Evolutionary conservation across 1,140 invertebrate genomes (phyloP).

Genomic region (Zaprionus ghesquierei): DNA sequence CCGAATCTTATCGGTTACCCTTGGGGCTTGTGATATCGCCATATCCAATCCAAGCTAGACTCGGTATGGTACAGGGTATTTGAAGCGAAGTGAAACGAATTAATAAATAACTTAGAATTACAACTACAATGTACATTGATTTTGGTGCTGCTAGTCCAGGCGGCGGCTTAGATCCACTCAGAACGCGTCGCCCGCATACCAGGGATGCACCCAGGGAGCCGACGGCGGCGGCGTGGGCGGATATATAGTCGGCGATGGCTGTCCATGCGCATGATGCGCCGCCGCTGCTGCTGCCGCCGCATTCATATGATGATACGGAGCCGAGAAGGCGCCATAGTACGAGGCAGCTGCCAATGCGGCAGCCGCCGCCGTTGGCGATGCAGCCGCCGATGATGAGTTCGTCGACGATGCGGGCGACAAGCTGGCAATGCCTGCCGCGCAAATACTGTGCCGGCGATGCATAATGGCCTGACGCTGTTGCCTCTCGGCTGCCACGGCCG

Average conservation of each 20-base stretch:
- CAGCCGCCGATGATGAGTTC: slow-evolving; percentile 48
- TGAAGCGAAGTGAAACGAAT: not conserved
- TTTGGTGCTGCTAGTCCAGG: slow-evolving; percentile 2
- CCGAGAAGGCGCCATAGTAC: slow-evolving; percentile 52
- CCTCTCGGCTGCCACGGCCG: slow-evolving; percentile 31
- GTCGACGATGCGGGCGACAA: slow-evolving; percentile 57
- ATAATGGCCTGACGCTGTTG: slow-evolving; percentile 52
- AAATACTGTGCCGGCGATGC: slow-evolving; percentile 63
- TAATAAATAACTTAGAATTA: slow-evolving; percentile 14
- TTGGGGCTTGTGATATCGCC: too few species aligned
- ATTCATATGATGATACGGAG: slow-evolving; percentile 52
- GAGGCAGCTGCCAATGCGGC: slow-evolving; percentile 61
- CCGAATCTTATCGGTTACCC: not conserved
- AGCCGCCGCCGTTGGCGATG: slow-evolving; percentile 52
- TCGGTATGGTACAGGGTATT: not conserved
- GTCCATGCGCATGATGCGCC: slow-evolving; percentile 61
- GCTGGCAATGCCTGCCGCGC: slow-evolving; percentile 52
- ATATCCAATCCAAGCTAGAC: too few species aligned
- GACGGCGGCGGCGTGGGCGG: slow-evolving; percentile 82
- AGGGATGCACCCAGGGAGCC: slow-evolving; percentile 82
- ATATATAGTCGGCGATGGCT: slow-evolving; percentile 82
- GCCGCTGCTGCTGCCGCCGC: slow-evolving; percentile 66
- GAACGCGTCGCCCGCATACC: slow-evolving; percentile 80
- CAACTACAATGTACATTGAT: slow-evolving; percentile 27
- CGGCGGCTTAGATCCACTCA: slow-evolving; percentile 25